Evolutionary conservation across 2,797 vertebrate genomes (phyloP), one percentile per base, ranked within the genome.

Genomic region (Eidolon dupreanum): DNA sequence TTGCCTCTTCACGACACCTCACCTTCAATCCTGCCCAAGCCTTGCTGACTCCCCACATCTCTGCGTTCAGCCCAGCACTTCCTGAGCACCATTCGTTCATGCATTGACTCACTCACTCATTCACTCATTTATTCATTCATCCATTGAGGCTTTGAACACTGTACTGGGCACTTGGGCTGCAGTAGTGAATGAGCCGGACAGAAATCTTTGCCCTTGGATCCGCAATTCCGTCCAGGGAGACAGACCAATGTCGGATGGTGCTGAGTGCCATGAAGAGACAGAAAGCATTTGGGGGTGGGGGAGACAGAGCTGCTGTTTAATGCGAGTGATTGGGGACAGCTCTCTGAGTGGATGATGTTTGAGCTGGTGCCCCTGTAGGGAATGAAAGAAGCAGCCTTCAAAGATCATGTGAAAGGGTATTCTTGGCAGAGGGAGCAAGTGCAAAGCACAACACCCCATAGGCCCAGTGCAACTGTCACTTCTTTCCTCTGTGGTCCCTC

Each of bases 261-360:
- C 8, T 2, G 0, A 8, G 38, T 3, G 15, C 4, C 2, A 0
- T 31, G 59, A 55, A 38, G 36, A 38, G 36, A n/a, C 66, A 20
- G 9, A 12, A 28, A 41, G 46, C 49, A 77, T 19, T 17, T 5
- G 9, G 17, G 49, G 66, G 9, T 3, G n/a, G 46, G 28, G 59
- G 46, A 68, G 82, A 5, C 20, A 55, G 31, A 33, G 36, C 31
- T 15, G 12, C 43, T 65, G 41, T 19, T 46, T 36, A 61, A 59
- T 20, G 1, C 19, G 79, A 26, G 36, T 22, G 36, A 16, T 11
- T 12, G 17, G 83, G n/a, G 70, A 36, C 4, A 6, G 46, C 11
- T 61, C 26, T 77, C 61, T 31, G 61, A 49, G 63, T n/a, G 59
- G 55, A 6, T 8, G 6, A 2, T 3, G 4, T n/a, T n/a, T 68